Conservation (phyloP, 2,797 vertebrate genomes). For the Danio aesculapii region DNA sequence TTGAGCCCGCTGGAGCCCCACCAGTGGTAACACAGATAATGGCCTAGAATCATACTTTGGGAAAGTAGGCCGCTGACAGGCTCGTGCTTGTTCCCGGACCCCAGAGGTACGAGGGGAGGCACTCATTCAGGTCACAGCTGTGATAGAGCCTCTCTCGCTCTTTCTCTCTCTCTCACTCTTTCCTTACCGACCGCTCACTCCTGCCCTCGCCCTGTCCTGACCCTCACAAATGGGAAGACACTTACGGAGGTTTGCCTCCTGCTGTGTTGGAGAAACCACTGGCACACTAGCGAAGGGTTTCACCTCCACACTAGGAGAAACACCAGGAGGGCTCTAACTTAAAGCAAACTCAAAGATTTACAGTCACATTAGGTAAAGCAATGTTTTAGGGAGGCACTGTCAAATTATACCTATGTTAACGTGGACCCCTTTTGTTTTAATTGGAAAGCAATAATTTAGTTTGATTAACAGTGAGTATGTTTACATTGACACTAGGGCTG, state of each 20-base stretch:
- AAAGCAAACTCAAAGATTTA: conserved; percentile 1
- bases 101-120: conserved; percentile 62
- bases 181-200: conserved; percentile 4
- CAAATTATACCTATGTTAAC: too few species aligned
- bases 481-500: too few species aligned
- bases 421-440: too few species aligned
- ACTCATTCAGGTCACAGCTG: conserved; percentile 66
- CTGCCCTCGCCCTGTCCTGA: conserved; percentile 26
- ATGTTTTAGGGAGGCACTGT: too few species aligned
- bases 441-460: too few species aligned
- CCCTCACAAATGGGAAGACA: neutral
- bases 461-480: too few species aligned
- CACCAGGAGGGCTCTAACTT: neutral
- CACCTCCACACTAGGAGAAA: neutral
- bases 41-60: conserved; percentile 84
- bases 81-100: conserved; percentile 64
- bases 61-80: conserved; percentile 80
- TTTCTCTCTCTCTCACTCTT: conserved; percentile 27
- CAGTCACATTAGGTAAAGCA: neutral
- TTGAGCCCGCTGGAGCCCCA: conserved; percentile 80
- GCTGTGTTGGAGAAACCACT: neutral
- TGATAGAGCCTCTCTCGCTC: conserved; percentile 47
- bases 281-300: neutral
- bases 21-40: conserved; percentile 87
- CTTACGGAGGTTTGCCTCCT: neutral